Conservation (phyloP, 2,888 invertebrate genomes). For the Netelia melanura region DNA sequence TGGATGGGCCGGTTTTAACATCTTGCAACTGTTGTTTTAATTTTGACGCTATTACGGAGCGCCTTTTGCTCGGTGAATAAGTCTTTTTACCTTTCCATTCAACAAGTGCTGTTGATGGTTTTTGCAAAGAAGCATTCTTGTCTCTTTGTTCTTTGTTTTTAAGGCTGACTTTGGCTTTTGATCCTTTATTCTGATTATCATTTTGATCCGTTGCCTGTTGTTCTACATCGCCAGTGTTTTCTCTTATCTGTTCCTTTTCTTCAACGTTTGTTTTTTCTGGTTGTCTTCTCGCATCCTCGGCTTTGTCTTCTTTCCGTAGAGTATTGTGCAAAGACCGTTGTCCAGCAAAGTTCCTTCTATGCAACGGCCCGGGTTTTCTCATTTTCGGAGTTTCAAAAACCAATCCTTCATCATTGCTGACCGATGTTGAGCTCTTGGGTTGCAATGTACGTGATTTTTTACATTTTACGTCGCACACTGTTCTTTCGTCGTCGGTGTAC, state of each 20-base stretch:
- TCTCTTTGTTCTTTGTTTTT: constrained; percentile 6
- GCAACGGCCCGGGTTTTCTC: neutral
- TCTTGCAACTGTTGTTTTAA: neutral
- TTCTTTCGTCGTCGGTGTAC: neutral
- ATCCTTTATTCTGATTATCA: constrained; percentile 29
- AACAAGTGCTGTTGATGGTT: neutral
- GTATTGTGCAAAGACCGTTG: constrained; percentile 3
- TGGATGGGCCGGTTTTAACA: neutral
- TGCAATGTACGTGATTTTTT: neutral
- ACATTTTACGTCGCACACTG: neutral
- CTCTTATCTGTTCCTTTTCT: constrained; percentile 23
- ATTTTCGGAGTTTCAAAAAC: neutral
- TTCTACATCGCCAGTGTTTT: neutral
- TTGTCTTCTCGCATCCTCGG: constrained; percentile 14
- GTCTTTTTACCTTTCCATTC: constrained; percentile 21
- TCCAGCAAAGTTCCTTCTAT: neutral
- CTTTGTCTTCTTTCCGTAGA: constrained; percentile 38
- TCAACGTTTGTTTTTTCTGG: constrained; percentile 38
- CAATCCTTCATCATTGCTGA: neutral
- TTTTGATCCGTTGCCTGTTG: constrained; percentile 30
- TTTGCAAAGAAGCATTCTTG: too few species aligned
- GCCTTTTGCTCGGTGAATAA: constrained; percentile 8
- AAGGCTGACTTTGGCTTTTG: constrained; percentile 15
- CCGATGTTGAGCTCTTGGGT: neutral
- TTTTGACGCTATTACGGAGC: neutral